A percentile compares a stretch with the other conserved stretches of the same genome.
phyloP scores from a whole-genome alignment of 2,113 vertebrate genomes.

The Aythya baeri region DNA sequence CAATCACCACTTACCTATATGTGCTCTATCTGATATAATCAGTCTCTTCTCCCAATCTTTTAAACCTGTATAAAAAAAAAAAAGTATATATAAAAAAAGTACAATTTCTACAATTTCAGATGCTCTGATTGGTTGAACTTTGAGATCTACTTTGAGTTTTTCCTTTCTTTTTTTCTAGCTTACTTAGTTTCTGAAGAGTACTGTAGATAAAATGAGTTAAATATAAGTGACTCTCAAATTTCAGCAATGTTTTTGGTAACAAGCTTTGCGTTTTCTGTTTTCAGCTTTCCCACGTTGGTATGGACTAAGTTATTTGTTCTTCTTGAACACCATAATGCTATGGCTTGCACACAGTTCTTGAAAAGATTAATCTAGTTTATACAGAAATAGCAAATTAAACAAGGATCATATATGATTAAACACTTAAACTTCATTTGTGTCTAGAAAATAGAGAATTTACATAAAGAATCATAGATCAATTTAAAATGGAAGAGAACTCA shows the following conservation, averaged over 20 bases:
- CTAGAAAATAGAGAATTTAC: neutral
- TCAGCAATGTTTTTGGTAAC: neutral
- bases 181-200: neutral
- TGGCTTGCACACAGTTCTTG: neutral
- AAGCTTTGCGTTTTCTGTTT: neutral
- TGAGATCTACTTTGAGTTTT: neutral
- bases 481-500: neutral
- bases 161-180: neutral
- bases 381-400: no score
- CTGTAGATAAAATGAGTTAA: neutral
- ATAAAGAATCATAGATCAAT: neutral
- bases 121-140: neutral
- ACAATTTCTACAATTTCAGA: neutral
- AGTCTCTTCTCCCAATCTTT: slow-evolving; percentile 98
- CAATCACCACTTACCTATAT: slow-evolving; percentile 83
- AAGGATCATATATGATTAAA: neutral
- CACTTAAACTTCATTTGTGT: neutral
- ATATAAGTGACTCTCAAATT: neutral
- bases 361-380: no score
- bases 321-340: neutral
- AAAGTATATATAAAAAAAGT: no score
- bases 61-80: slow-evolving; percentile 80
- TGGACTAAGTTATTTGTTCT: neutral
- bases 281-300: neutral
- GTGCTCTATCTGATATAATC: slow-evolving; percentile 95